A percentile compares a stretch with the other conserved stretches of the same genome.
Evolutionary conservation across 2,888 invertebrate genomes (phyloP).

Genomic region (Tetheella fluctuosa): DNA sequence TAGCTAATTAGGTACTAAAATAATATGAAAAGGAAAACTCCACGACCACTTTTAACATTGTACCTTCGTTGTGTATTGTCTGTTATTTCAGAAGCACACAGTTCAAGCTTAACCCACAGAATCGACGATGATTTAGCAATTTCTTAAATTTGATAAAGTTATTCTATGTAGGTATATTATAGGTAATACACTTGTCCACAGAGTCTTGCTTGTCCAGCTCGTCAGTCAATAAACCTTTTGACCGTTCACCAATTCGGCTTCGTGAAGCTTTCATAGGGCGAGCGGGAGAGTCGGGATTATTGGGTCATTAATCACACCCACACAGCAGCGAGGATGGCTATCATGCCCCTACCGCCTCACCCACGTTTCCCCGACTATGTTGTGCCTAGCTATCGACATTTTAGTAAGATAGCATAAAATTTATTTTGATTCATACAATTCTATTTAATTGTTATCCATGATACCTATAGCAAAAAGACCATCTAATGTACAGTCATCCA

Average conservation of each 20-base stretch:
- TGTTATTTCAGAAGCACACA: too few relatives aligned
- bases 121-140: background rate
- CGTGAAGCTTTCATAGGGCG: conserved; percentile 78
- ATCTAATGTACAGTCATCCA: too few relatives aligned
- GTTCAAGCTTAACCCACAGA: background rate
- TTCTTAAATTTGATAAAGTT: background rate
- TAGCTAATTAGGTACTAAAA: background rate
- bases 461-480: too few relatives aligned
- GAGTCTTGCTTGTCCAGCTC: conserved; percentile 57
- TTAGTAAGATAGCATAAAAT: too few relatives aligned
- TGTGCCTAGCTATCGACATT: background rate
- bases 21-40: too few relatives aligned
- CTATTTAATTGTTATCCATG: too few relatives aligned
- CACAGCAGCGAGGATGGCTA: conserved; percentile 12
- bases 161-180: background rate
- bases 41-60: too few relatives aligned
- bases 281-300: conserved; percentile 74
- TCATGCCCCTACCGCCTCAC: background rate
- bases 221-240: conserved; percentile 82
- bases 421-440: too few relatives aligned
- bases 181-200: conserved; percentile 38
- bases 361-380: background rate
- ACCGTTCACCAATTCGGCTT: conserved; percentile 83
- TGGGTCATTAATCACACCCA: conserved; percentile 79
- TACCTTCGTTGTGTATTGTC: too few relatives aligned